A percentile compares a stretch with the other conserved stretches of the same genome.
Conservation (phyloP, 2,888 invertebrate species). For the Sesia bembeciformis region DNA sequence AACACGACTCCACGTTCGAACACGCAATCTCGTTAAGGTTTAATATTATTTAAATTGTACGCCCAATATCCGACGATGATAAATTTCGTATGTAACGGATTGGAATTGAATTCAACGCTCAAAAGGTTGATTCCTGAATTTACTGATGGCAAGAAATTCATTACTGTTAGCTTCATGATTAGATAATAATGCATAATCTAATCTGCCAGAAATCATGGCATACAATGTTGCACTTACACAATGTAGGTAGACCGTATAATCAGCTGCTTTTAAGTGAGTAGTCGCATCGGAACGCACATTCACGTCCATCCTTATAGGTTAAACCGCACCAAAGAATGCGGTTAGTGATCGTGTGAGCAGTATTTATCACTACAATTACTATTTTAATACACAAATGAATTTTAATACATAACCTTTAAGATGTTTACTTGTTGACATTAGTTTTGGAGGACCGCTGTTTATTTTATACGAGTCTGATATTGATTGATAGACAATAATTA, state of each 20-base stretch:
- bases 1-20: too few species aligned
- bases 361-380: slow-evolving; percentile 3
- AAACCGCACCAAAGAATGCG: not conserved
- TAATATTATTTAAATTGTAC: too few species aligned
- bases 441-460: not conserved
- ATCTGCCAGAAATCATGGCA: not conserved
- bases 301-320: not conserved
- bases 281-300: not conserved
- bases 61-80: too few species aligned
- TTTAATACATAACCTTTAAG: not conserved
- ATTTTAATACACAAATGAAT: not conserved
- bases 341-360: not conserved
- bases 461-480: not conserved
- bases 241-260: not conserved
- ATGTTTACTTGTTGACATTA: not conserved
- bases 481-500: not conserved
- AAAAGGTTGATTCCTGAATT: too few species aligned
- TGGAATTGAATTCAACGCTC: too few species aligned
- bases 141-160: too few species aligned
- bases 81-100: too few species aligned
- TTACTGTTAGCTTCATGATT: too few species aligned
- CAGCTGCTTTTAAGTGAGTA: not conserved
- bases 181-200: too few species aligned
- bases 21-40: too few species aligned
- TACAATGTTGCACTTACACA: not conserved